phyloP scores from a whole-genome alignment of 2,888 invertebrate species.

The Subacronicta megacephala region DNA sequence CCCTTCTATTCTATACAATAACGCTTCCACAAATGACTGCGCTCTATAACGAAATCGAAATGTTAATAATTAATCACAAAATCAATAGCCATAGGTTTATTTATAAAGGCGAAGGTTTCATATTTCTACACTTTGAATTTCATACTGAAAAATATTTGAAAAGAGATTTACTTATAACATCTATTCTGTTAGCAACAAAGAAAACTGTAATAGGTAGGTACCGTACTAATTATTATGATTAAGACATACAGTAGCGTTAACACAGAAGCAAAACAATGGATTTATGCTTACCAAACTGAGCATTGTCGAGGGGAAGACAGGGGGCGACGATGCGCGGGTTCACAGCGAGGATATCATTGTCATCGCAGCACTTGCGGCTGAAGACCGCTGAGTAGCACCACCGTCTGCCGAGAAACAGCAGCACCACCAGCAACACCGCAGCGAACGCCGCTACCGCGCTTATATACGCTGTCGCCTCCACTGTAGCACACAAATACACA shows the following conservation, averaged over 20 bases:
- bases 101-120: conserved; percentile 45
- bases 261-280: conserved; percentile 50
- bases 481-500: conserved; percentile 79
- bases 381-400: conserved; percentile 84
- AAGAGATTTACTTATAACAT: conserved; percentile 35
- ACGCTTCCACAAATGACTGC: conserved; percentile 54
- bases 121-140: conserved; percentile 36
- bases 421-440: conserved; percentile 94
- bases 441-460: conserved; percentile 96
- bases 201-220: conserved; percentile 31
- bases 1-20: conserved; percentile 62
- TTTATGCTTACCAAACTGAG: conserved; percentile 78
- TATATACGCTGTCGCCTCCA: conserved; percentile 96
- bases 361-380: conserved; percentile 81
- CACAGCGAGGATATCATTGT: conserved; percentile 83
- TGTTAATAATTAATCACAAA: conserved; percentile 58
- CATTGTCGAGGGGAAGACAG: conserved; percentile 79
- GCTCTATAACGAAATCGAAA: conserved; percentile 43
- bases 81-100: conserved; percentile 49
- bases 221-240: conserved; percentile 40
- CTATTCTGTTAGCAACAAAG: conserved; percentile 55
- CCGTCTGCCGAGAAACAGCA: conserved; percentile 96
- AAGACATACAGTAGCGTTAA: conserved; percentile 54
- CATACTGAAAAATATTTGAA: conserved; percentile 22
- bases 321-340: conserved; percentile 80